A percentile compares a stretch with the other conserved stretches of the same genome.
Conservation (phyloP, 2,113 vertebrate genomes). For the Plecotus auritus region DNA sequence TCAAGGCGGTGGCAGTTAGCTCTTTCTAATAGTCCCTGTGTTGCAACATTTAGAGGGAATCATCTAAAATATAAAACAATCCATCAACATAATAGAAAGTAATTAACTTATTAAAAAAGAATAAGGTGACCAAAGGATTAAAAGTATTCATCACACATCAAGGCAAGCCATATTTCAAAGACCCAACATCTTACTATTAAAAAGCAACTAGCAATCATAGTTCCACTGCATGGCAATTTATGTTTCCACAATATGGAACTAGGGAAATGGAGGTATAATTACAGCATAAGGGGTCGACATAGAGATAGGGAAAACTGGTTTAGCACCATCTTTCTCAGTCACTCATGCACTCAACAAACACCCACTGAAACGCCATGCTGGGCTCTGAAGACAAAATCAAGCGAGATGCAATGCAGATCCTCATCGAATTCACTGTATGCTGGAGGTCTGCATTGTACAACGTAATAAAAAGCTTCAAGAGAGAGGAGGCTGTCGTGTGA, state of each 20-base stretch:
- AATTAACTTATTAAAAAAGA: conserved; percentile 71
- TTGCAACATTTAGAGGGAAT: conserved; percentile 63
- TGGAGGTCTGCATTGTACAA: not conserved
- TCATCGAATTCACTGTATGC: not conserved
- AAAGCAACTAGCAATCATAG: conserved; percentile 35
- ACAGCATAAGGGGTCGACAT: not conserved
- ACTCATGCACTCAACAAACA: not conserved
- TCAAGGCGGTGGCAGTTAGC: conserved; percentile 59
- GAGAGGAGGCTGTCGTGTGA: not conserved
- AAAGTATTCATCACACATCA: conserved; percentile 71
- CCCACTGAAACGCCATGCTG: not conserved
- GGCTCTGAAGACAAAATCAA: conserved; percentile 6
- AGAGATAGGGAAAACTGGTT: not conserved
- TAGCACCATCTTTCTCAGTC: not conserved
- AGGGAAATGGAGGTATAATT: not conserved
- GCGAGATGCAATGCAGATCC: not conserved
- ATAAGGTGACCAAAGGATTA: conserved; percentile 67
- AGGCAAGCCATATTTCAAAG: conserved; percentile 66
- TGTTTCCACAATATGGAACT: not conserved
- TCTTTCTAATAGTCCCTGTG: conserved; percentile 55
- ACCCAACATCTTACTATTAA: conserved; percentile 52
- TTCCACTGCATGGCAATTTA: conserved; percentile 43
- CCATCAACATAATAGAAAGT: conserved; percentile 73
- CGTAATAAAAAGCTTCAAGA: not conserved
- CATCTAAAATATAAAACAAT: conserved; percentile 72